These are phyloP conservation scores for Odobenus rosmarus DNA, from an alignment of 2,113 vertebrate species.

Conservation along the genomic window DNA sequence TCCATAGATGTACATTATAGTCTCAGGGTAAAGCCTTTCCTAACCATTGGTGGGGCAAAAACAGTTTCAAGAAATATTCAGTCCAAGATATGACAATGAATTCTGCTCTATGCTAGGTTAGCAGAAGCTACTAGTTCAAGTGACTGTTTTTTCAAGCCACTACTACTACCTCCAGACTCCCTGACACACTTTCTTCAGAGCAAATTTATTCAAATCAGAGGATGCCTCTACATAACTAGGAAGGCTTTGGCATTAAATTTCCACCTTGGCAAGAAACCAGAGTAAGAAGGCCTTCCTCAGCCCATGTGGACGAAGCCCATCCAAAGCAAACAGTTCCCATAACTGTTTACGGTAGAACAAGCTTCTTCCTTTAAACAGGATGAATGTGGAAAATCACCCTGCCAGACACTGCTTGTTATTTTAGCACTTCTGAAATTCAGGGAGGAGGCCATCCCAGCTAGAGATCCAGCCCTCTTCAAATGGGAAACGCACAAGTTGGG, in stretches of 20 bases:
- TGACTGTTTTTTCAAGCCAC: background rate
- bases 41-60: background rate
- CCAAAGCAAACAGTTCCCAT: conserved; percentile 81
- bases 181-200: background rate
- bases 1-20: background rate
- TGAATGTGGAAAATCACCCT: conserved; percentile 80
- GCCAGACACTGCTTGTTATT: conserved; percentile 64
- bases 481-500: conserved; percentile 46
- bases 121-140: background rate
- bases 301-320: conserved; percentile 61
- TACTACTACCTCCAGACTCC: background rate
- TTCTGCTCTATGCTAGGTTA: background rate
- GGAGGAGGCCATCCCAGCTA: conserved; percentile 9
- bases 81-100: background rate
- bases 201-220: conserved; percentile 56
- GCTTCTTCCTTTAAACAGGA: conserved; percentile 71
- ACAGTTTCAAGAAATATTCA: conserved; percentile 4
- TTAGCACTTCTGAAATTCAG: conserved; percentile 69
- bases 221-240: conserved; percentile 1
- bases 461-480: conserved; percentile 53
- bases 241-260: conserved; percentile 69
- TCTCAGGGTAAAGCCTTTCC: background rate
- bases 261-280: conserved; percentile 68
- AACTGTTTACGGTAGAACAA: conserved; percentile 71
- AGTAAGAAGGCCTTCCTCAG: conserved; percentile 68